phyloP scores from a whole-genome alignment of 2,797 vertebrate species.

The Sebastes iracundus region DNA sequence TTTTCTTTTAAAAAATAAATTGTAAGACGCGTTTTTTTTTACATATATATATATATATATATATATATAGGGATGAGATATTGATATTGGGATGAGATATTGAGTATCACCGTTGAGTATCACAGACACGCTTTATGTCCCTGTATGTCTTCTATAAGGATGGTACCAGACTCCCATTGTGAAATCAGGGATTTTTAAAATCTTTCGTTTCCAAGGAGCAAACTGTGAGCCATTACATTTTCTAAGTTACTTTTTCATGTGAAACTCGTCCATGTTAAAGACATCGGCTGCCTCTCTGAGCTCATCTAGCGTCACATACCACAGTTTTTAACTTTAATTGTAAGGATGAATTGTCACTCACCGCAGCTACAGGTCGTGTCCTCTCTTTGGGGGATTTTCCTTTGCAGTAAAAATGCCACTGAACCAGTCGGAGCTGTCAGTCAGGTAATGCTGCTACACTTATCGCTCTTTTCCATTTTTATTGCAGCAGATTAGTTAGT shows the following conservation, averaged over 20 bases:
- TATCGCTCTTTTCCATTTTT: slow-evolving; percentile 61
- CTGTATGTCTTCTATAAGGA: not conserved
- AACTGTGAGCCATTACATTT: not conserved
- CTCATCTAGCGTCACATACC: not conserved
- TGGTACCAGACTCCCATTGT: not conserved
- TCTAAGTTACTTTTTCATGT: not conserved
- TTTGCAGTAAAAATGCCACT: not conserved
- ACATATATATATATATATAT: no score
- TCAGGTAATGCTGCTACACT: slow-evolving; percentile 35
- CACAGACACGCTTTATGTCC: not conserved
- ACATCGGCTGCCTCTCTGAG: not conserved
- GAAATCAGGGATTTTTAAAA: not conserved
- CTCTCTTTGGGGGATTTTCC: not conserved
- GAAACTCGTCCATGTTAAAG: not conserved
- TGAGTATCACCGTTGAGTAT: not conserved
- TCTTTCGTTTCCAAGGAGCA: not conserved
- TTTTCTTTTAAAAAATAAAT: no score
- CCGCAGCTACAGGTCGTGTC: slow-evolving; percentile 11
- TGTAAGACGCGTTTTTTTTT: no score
- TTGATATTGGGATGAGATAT: no score
- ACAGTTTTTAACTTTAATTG: not conserved
- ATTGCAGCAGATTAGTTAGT: slow-evolving; percentile 45
- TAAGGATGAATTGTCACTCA: slow-evolving; percentile 31
- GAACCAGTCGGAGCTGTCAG: not conserved
- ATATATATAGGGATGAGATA: not conserved